These are phyloP conservation scores for Tenebrio molitor DNA, from an alignment of 1,140 invertebrate species.

Conservation along the genomic window DNA sequence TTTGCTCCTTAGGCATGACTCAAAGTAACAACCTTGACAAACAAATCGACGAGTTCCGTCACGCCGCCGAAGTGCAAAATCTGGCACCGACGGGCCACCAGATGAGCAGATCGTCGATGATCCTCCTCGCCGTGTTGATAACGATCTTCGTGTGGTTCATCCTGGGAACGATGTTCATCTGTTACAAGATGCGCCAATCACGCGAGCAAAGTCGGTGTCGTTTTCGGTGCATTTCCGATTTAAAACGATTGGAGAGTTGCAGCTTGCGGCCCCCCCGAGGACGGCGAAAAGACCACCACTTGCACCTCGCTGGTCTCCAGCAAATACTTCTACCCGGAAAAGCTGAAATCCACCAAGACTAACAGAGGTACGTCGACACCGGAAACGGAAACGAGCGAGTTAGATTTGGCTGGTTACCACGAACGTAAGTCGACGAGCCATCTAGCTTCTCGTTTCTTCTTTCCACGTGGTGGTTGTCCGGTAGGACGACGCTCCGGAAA, in stretches of 20 bases:
- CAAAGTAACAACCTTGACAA: background rate
- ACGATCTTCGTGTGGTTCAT: slow-evolving; percentile 63
- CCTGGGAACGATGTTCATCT: slow-evolving; percentile 61
- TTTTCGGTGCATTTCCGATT: background rate
- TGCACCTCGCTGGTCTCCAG: slow-evolving; percentile 1
- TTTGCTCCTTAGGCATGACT: background rate
- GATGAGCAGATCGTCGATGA: slow-evolving; percentile 45
- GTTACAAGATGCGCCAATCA: slow-evolving; percentile 57
- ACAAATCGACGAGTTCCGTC: slow-evolving; percentile 6
- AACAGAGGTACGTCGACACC: background rate
- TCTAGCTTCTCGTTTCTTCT: too few species aligned
- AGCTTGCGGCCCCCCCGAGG: slow-evolving; percentile 34
- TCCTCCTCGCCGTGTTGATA: slow-evolving; percentile 58
- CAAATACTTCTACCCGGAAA: slow-evolving; percentile 28
- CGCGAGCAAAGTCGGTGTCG: background rate
- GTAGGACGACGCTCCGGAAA: too few species aligned
- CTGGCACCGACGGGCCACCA: background rate
- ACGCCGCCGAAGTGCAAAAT: slow-evolving; percentile 47
- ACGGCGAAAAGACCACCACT: slow-evolving; percentile 46
- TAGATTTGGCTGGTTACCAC: background rate
- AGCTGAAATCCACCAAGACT: background rate
- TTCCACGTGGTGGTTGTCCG: too few species aligned
- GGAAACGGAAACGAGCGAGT: background rate
- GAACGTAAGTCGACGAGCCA: too few species aligned
- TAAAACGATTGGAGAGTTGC: background rate